A percentile compares a stretch with the other conserved stretches of the same genome.
Conservation (phyloP, 1,140 invertebrate species). For the Phenacoccus solenopsis region DNA sequence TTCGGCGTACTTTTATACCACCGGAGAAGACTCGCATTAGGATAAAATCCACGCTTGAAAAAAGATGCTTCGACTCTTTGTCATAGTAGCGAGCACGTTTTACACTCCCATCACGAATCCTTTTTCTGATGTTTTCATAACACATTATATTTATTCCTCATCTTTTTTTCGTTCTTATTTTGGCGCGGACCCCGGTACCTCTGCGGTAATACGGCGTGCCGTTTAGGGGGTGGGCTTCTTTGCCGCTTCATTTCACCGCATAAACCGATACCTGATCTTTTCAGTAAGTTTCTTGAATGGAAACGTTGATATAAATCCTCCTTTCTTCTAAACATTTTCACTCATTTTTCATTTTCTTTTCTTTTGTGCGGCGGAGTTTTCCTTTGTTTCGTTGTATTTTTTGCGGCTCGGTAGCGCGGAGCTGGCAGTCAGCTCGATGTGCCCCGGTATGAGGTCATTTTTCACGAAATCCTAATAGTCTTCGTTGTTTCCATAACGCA, state of each 20-base stretch:
- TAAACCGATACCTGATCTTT: constrained; percentile 17
- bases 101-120: constrained; percentile 17
- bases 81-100: background rate
- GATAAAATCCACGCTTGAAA: background rate
- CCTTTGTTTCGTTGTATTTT: background rate
- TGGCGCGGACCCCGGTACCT: background rate
- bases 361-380: background rate
- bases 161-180: background rate
- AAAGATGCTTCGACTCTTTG: constrained; percentile 8
- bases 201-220: background rate
- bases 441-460: too few species aligned
- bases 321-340: background rate
- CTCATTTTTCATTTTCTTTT: constrained; percentile 4
- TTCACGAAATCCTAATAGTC: background rate
- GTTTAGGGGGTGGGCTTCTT: background rate
- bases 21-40: constrained; percentile 7
- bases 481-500: too few species aligned
- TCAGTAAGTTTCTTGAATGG: constrained; percentile 15
- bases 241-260: constrained; percentile 14
- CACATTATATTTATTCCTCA: constrained; percentile 7
- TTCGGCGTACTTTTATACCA: background rate
- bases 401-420: background rate
- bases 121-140: constrained; percentile 17
- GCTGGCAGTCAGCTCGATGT: too few species aligned
- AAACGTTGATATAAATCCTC: constrained; percentile 11